Base-by-base conservation (phyloP, 2,888 invertebrate species). In the Agrotis puta region DNA sequence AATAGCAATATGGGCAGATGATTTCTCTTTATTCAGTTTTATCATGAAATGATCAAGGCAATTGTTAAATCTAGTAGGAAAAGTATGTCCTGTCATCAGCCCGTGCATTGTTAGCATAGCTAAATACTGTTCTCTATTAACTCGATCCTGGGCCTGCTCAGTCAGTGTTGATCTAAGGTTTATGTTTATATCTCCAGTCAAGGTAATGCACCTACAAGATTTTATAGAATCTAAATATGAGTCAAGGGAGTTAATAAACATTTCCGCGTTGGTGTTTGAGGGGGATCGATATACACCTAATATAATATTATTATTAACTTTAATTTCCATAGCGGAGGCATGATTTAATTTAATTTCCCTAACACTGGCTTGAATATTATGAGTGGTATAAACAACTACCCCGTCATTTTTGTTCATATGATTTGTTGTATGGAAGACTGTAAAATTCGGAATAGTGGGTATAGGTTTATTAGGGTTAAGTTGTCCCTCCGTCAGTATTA, bases 1-100 rank as follows among this genome's bases (percentile, higher is more conserved):
- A 2, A 74, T 70, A 14, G 50, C 73, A n/a, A 68, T 73, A 6
- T 14, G 16, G 14, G 73, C 57, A 16, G 57, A 39, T 7, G 4
- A 16, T 9, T 57, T 69, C 22, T 22, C 22, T 51, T 33, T 64
- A 3, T 70, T 58, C 16, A 61, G n/a, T 51, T 70, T 74, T 1
- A 73, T 1, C 69, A 69, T 64, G 48, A 73, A 69, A n/a, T 73
- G 73, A 16, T 73, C 69, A 6, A 69, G 43, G 27, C 64, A 73
- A 6, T 54, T 43, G 6, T 14, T 9, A 18, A 58, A 22, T 16
- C 72, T 57, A 1, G 67, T 76, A 14, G 74, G 56, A 48, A 71
- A 5, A 5, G 18, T 54, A 48, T 78, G 69, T 0, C 74, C 78
- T n/a, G 71, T 59, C 3, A 74, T 53, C 5, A 63, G 56, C 16